A percentile compares a stretch with the other conserved stretches of the same genome.
phyloP scores from a whole-genome alignment of 2,113 vertebrate species.

The Marmota monax region DNA sequence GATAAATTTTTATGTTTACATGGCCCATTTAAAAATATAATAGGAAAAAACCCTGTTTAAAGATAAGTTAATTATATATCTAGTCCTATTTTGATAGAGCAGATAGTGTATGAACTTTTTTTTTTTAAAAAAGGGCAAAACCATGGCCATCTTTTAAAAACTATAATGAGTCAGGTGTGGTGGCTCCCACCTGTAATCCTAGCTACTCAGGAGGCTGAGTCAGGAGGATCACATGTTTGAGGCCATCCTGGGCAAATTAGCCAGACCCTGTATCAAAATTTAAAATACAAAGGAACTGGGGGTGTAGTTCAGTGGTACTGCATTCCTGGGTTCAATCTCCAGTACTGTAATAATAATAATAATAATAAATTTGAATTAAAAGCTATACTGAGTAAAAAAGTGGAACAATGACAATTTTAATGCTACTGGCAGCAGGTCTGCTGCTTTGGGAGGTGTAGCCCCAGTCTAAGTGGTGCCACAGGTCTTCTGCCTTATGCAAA shows the following conservation, averaged over 20 bases:
- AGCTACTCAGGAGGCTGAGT: no score
- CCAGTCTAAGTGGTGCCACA: neutral
- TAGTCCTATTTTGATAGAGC: neutral
- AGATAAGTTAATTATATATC: neutral
- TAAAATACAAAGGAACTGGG: no score
- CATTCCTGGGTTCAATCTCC: no score
- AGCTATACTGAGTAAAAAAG: neutral
- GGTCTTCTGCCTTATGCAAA: neutral
- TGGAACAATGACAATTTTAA: neutral
- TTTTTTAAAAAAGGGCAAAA: neutral
- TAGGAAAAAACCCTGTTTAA: neutral
- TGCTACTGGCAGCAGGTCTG: neutral
- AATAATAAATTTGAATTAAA: neutral
- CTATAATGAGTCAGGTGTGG: neutral
- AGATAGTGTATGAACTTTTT: neutral
- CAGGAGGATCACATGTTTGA: no score
- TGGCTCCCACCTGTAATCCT: no score
- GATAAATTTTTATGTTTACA: slow-evolving; percentile 45
- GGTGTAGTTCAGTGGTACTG: no score
- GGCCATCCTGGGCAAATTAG: no score
- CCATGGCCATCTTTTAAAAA: neutral
- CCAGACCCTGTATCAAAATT: no score
- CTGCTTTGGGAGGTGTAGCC: neutral
- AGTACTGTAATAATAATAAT: no score
- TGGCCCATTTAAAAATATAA: neutral